Base-by-base conservation (phyloP, 1,140 invertebrate species). In the Cephus cinctus region DNA sequence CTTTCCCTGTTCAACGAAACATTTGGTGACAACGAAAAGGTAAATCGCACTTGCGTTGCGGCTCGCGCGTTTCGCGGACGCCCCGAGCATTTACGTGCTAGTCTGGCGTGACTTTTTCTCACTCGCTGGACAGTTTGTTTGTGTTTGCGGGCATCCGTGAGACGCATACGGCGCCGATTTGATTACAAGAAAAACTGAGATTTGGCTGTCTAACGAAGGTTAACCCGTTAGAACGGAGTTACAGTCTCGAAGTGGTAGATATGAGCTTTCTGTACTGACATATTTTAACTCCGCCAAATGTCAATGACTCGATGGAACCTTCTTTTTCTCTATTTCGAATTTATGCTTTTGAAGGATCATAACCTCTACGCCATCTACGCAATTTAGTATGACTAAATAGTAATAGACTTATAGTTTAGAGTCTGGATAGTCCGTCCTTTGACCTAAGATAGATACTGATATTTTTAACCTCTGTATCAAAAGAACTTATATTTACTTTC, bases 21-120 rank as follows among this genome's bases (percentile, higher is more conserved):
- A 41, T 71, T 71, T 62, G 61, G 65, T 51, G 60, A 69, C 56
- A 70, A 69, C 61, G 75, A 77, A 49, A 72, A 78, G 69, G 75
- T 76, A 70, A 52, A 52, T 35, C 50, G 41, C 11, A 30, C 39
- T 43, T 47, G 25, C 20, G 25, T 20, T 32, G 21, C 48, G 19
- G 42, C 35, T 25, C 27, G 45, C 30, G 27, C 23, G 31, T 43
- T 25, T 25, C 23, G 6, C 30, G 19, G 15, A 48, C 36, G 44
- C 12, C 15, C 12, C 9, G 4, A 16, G n/a, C 9, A 19, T 11
- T 21, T 40, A 32, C 14, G n/a, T 34, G 19, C 19, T 22, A 12
- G 20, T n/a, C 14, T 14, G 15, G 11, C 4, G 14, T 12, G 11
- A 12, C 15, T 31, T 32, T 49, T 34, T 23, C 11, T 19, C 34